These are phyloP conservation scores for Drosophila tanythrix DNA, from an alignment of 2,888 invertebrate genomes.

Conservation along the genomic window DNA sequence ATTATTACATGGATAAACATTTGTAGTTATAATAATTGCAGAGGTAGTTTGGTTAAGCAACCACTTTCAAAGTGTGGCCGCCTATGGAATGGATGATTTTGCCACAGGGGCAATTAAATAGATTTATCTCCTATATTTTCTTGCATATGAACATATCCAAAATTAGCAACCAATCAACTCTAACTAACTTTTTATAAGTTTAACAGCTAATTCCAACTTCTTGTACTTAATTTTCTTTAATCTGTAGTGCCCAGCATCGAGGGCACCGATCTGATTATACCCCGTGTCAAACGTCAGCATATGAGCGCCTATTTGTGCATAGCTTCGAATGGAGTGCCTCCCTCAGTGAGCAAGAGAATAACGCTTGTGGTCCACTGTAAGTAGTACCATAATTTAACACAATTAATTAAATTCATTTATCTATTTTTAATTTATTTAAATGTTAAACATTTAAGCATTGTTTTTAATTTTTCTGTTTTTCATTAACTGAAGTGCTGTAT, in stretches of 20 bases:
- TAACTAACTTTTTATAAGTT: background rate
- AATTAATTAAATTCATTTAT: background rate
- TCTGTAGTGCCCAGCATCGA: slow-evolving; percentile 88
- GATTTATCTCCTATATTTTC: background rate
- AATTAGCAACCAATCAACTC: background rate
- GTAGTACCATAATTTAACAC: slow-evolving; percentile 61
- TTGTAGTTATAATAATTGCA: slow-evolving; percentile 44
- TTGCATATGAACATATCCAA: background rate
- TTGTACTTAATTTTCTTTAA: background rate
- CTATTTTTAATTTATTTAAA: background rate
- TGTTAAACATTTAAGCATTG: fast-evolving
- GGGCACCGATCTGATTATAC: slow-evolving; percentile 89
- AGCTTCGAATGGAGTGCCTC: slow-evolving; percentile 93
- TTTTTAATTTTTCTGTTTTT: no score
- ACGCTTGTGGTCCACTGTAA: slow-evolving; percentile 93
- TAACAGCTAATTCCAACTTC: background rate
- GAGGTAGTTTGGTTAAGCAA: slow-evolving; percentile 1
- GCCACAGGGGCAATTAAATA: background rate
- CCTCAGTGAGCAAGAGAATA: slow-evolving; percentile 94
- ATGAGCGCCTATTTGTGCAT: slow-evolving; percentile 93
- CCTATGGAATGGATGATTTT: slow-evolving; percentile 1
- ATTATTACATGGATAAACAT: slow-evolving; percentile 61
- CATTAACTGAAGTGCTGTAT: background rate
- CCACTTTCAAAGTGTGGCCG: slow-evolving; percentile 1
- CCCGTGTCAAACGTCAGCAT: slow-evolving; percentile 90